phyloP scores from a whole-genome alignment of 2,888 invertebrate genomes.

The Encarsia formosa region DNA sequence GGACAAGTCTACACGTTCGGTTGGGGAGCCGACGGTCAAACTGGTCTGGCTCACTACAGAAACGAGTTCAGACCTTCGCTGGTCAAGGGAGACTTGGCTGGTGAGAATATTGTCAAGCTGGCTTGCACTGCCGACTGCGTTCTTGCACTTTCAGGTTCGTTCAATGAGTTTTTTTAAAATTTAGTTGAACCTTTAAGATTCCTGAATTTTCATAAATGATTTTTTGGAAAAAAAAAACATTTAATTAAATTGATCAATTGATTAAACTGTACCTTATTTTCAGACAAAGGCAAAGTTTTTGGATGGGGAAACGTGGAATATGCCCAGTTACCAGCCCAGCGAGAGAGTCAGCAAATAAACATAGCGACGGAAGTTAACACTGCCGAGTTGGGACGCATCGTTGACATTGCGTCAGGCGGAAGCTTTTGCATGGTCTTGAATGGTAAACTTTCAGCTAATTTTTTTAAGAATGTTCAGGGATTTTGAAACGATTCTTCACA shows the following conservation, averaged over 20 bases:
- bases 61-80: constrained; percentile 59
- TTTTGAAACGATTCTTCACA: neutral
- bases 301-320: constrained; percentile 98
- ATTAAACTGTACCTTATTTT: no score
- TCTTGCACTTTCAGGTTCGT: constrained; percentile 76
- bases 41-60: constrained; percentile 70
- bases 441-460: no score
- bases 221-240: neutral
- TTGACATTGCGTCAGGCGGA: constrained; percentile 80
- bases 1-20: constrained; percentile 87
- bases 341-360: constrained; percentile 66
- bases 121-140: constrained; percentile 81
- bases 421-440: constrained; percentile 81
- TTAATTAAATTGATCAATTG: no score
- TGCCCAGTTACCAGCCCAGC: constrained; percentile 66
- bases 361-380: constrained; percentile 64
- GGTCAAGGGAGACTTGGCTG: constrained; percentile 76
- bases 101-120: constrained; percentile 76
- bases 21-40: constrained; percentile 94
- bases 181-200: constrained; percentile 6
- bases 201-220: neutral
- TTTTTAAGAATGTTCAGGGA: neutral
- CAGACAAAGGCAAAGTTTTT: constrained; percentile 85
- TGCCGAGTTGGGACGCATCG: constrained; percentile 69
- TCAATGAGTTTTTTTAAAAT: neutral